These are phyloP conservation scores for Phenganax marumi DNA, from an alignment of 92 coral and sea anemone species.

Conservation along the genomic window DNA sequence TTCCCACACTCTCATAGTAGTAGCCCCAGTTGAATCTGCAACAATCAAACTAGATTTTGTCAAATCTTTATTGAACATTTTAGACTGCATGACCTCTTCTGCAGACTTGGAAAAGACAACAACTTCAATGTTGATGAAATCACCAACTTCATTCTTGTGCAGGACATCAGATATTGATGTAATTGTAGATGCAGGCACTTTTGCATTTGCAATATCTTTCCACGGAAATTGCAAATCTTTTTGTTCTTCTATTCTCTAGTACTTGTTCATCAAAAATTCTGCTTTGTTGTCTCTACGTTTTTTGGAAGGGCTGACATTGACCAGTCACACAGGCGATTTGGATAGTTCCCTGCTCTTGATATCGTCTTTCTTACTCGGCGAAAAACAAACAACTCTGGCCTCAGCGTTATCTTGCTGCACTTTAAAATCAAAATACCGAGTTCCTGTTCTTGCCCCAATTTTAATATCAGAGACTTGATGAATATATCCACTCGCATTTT, in stretches of 20 bases:
- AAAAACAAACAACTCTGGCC: conserved; percentile 62
- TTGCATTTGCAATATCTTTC: background rate
- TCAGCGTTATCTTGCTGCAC: too few relatives aligned
- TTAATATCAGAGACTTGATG: too few relatives aligned
- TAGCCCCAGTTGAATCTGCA: background rate
- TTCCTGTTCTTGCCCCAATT: too few relatives aligned
- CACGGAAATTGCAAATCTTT: background rate
- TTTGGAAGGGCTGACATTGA: background rate
- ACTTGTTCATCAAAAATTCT: background rate
- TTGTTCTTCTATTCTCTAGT: background rate
- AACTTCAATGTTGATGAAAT: background rate
- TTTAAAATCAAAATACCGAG: too few relatives aligned
- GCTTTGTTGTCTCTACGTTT: background rate
- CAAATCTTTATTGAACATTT: background rate
- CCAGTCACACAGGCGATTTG: conserved; percentile 5
- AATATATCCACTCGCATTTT: too few relatives aligned
- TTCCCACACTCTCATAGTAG: background rate
- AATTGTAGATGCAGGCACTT: background rate
- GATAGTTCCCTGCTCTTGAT: conserved; percentile 12
- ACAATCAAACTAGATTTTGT: background rate
- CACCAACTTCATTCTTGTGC: background rate
- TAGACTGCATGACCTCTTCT: background rate
- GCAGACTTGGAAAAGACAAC: background rate
- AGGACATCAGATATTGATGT: background rate
- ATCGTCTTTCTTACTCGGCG: conserved; percentile 56